These are phyloP conservation scores for Chelonus insularis DNA, from an alignment of 1,140 invertebrate species.

Conservation along the genomic window DNA sequence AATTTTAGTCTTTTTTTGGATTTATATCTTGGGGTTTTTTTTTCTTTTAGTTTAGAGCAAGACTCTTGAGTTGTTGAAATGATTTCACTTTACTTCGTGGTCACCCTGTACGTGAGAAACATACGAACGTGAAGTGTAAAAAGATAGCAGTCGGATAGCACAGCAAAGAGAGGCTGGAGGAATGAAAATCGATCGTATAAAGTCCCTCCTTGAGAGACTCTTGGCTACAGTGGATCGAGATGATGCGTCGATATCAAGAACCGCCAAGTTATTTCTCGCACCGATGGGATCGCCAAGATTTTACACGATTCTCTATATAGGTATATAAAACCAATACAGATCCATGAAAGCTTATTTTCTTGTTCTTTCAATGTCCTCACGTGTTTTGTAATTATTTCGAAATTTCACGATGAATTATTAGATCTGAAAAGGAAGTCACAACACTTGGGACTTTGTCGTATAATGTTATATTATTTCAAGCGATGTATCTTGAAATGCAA, in stretches of 20 bases:
- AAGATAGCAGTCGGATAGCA: slow-evolving; percentile 13
- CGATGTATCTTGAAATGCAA: slow-evolving; percentile 15
- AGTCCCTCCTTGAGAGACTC: background rate
- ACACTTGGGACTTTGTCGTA: background rate
- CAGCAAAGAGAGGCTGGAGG: slow-evolving; percentile 44
- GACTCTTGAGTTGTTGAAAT: background rate
- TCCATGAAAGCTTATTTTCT: no score
- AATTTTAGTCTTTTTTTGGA: no score
- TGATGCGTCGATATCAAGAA: slow-evolving; percentile 60
- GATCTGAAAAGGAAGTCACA: background rate
- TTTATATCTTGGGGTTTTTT: slow-evolving; percentile 3
- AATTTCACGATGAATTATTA: no score
- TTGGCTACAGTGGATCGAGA: slow-evolving; percentile 50
- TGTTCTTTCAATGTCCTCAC: no score
- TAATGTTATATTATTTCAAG: background rate
- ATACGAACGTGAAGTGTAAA: slow-evolving; percentile 34
- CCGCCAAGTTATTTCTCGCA: slow-evolving; percentile 55
- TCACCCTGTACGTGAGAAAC: slow-evolving; percentile 41
- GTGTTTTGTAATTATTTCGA: no score
- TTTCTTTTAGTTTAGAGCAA: background rate
- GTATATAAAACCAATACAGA: no score
- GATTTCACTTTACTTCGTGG: slow-evolving; percentile 31
- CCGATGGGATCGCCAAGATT: slow-evolving; percentile 17
- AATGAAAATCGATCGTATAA: slow-evolving; percentile 56
- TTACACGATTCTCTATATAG: background rate